Conservation (phyloP, 2,888 invertebrate species). For the Sturmia bella region DNA sequence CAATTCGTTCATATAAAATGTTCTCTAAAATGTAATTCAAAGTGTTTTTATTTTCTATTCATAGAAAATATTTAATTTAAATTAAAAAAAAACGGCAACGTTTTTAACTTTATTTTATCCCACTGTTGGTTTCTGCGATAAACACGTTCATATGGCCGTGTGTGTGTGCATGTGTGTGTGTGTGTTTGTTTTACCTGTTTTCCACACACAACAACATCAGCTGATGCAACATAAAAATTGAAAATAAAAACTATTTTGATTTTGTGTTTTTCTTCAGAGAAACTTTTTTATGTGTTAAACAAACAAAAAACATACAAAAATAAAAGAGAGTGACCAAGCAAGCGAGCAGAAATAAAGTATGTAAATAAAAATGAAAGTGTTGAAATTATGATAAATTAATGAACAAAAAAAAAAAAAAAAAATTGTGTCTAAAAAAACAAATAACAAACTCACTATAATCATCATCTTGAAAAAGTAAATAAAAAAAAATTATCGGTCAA, state of each 20-base stretch:
- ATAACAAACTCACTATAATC: slow-evolving; percentile 21
- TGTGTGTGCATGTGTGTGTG: neutral
- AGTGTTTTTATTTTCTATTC: too few relatives aligned
- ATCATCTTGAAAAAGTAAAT: slow-evolving; percentile 5
- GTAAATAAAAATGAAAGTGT: slow-evolving; percentile 59
- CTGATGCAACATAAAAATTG: slow-evolving; percentile 8
- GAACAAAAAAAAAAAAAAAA: slow-evolving; percentile 16
- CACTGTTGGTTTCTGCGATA: slow-evolving; percentile 7
- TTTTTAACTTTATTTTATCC: neutral
- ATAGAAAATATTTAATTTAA: neutral
- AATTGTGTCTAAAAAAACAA: slow-evolving; percentile 23
- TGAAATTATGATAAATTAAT: slow-evolving; percentile 46
- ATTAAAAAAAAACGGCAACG: too few relatives aligned
- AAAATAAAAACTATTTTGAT: slow-evolving; percentile 16
- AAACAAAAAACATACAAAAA: too few relatives aligned
- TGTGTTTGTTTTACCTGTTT: slow-evolving; percentile 28
- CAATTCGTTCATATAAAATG: too few relatives aligned
- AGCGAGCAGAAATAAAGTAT: slow-evolving; percentile 18
- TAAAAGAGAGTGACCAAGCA: neutral
- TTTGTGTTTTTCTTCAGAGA: slow-evolving; percentile 46
- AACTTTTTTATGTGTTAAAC: slow-evolving; percentile 2
- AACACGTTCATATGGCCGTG: neutral
- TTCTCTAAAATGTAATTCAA: too few relatives aligned
- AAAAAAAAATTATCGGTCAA: neutral
- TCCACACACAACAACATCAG: slow-evolving; percentile 4